Evolutionary conservation across 2,797 vertebrate species (phyloP).

Genomic region (Coregonus suidteri): DNA sequence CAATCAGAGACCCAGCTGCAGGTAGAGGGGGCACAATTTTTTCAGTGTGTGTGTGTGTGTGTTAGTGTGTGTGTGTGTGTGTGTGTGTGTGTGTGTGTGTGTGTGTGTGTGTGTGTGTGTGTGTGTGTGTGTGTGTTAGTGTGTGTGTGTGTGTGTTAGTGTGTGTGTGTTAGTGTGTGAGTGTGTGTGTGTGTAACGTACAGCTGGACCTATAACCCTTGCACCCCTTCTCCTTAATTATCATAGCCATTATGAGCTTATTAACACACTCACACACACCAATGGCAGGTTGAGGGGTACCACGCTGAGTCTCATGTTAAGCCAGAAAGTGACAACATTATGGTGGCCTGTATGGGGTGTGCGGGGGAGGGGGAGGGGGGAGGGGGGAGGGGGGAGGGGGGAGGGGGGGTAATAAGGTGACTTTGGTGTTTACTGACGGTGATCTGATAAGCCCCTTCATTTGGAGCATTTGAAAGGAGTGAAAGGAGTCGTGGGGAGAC

Average conservation of each 20-base stretch:
- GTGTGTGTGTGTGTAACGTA: conserved; percentile 20
- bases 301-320: conserved; percentile 41
- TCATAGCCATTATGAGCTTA: conserved; percentile 59
- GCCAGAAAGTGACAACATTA: conserved; percentile 51
- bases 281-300: conserved; percentile 6
- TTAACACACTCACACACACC: conserved; percentile 26
- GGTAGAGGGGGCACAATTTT: conserved; percentile 46
- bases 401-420: no score
- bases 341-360: neutral
- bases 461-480: conserved; percentile 73
- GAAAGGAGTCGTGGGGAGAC: conserved; percentile 77
- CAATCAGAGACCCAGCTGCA: conserved; percentile 76
- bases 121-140: conserved; percentile 44
- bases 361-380: neutral
- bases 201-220: conserved; percentile 73
- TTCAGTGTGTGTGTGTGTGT: conserved; percentile 25
- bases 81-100: neutral
- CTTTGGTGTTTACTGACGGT: no score
- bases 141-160: conserved; percentile 22
- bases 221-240: conserved; percentile 68
- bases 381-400: neutral
- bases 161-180: conserved; percentile 31
- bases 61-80: conserved; percentile 18
- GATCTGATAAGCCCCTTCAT: conserved; percentile 76
- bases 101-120: neutral